Percentiles rank a stretch among this genome's conserved stretches.
phyloP scores from a whole-genome alignment of 2,797 vertebrate genomes.

The Buphagus erythrorhynchus region DNA sequence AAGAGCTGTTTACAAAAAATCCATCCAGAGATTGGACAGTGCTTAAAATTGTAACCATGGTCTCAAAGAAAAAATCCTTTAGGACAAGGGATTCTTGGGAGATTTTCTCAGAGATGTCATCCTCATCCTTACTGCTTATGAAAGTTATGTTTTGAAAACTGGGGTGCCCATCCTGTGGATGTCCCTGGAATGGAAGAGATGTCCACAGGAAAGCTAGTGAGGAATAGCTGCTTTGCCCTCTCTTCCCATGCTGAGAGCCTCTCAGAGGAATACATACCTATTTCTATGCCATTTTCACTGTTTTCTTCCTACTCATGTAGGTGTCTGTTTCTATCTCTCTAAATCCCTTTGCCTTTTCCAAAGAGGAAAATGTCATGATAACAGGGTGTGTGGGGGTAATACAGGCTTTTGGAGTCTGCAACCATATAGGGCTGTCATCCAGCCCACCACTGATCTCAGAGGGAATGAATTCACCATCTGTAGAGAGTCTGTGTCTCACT shows the following conservation, averaged over 20 bases:
- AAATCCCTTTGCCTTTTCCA: constrained; percentile 45
- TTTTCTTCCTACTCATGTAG: background rate
- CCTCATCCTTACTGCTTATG: background rate
- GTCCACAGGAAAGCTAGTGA: background rate
- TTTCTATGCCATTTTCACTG: background rate
- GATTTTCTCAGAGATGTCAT: background rate
- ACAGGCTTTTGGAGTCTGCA: constrained; percentile 67
- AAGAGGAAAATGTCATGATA: constrained; percentile 69
- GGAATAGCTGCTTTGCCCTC: background rate
- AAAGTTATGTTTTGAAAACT: background rate
- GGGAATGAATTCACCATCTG: constrained; percentile 77
- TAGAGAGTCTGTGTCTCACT: constrained; percentile 69
- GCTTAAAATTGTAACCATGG: background rate
- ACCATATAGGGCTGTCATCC: constrained; percentile 69
- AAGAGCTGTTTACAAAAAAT: background rate
- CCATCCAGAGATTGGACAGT: background rate
- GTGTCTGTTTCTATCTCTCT: constrained; percentile 38
- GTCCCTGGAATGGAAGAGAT: background rate
- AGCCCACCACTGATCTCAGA: constrained; percentile 69
- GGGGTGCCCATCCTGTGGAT: background rate
- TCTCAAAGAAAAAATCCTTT: background rate
- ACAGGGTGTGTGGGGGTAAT: constrained; percentile 66
- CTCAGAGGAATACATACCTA: background rate
- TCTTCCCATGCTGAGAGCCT: background rate
- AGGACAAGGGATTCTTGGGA: background rate